Base-by-base conservation (phyloP, 53 echinoderm and acorn worm genomes). In the Actinopyga echinites region DNA sequence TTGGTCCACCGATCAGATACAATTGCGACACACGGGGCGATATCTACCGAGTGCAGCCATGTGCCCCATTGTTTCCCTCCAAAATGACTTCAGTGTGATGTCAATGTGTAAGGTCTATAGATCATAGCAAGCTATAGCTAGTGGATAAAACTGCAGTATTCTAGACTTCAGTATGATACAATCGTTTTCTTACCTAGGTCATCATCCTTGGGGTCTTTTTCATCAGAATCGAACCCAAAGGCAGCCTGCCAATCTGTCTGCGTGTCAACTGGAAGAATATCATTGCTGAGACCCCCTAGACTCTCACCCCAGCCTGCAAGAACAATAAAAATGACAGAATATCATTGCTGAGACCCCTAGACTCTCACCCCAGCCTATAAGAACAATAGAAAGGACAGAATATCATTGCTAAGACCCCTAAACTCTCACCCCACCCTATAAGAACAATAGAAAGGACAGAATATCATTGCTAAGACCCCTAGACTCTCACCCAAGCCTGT, bases 181-280 rank as follows among this genome's bases (percentile, higher is more conserved):
- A 12, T 1, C 3, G 6, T 2, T 8, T 4, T 66, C 95, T 63
- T 71, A 95, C 95, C 99, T 20, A 97, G 65, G 44, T 97, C 99
- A 81, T 97, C 99, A 45, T 97, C 99, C 79, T 91, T 95, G 24
- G 92, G 92, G 40, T 97, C 99, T 82, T 96, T 93, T 1, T 59
- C 64, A 4, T 91, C 92, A 13, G 93, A 86, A 24, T 79, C 69
- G 56, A 97, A 97, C 12, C 99, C 99, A 82, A 97, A 97, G 1
- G 99, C 99, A 20, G 90, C 92, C 82, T 94, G 94, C 99, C 99
- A 97, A 79, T 97, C 93, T n/a, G 96, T 96, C 15, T 78, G 71
- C 33, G 89, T 89, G 10, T 86, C 90, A 0, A 97, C 84, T 1
- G 99, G 99, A 31, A 92, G 45, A 6, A 94, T 66, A 44, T 97